Percentiles rank a stretch among this genome's conserved stretches.
These are phyloP conservation scores for Drosophila bocqueti DNA, from an alignment of 1,140 invertebrate species.

Conservation along the genomic window DNA sequence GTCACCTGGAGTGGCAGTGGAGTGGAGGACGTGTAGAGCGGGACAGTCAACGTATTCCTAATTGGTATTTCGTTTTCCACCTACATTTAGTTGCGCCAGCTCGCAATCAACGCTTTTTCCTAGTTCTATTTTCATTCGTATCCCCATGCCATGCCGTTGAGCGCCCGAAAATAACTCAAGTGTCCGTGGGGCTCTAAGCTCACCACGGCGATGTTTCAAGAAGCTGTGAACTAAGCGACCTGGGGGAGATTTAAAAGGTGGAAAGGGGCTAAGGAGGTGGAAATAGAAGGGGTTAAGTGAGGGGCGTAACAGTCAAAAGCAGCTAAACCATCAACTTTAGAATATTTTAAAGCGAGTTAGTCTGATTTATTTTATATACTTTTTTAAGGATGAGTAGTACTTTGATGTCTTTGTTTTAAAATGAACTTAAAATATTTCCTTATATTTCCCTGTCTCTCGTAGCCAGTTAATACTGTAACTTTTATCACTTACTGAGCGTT, in stretches of 20 bases:
- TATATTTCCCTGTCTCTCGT: background rate
- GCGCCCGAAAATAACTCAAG: constrained; percentile 76
- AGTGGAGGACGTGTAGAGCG: background rate
- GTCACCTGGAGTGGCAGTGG: constrained; percentile 17
- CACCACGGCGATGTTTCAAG: constrained; percentile 17
- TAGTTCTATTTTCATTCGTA: constrained; percentile 1
- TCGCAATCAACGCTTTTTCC: constrained; percentile 38
- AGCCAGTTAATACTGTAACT: constrained; percentile 24
- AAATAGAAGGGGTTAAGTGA: background rate
- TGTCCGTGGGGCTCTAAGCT: constrained; percentile 43
- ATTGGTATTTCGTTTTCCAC: constrained; percentile 70
- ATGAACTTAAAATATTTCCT: background rate
- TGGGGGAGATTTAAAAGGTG: background rate
- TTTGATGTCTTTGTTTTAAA: background rate
- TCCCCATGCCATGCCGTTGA: constrained; percentile 19
- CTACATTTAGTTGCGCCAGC: constrained; percentile 62
- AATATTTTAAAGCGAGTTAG: background rate
- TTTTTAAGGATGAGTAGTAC: background rate
- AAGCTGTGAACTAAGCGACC: constrained; percentile 18
- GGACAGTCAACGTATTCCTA: constrained; percentile 67
- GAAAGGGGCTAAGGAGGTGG: background rate
- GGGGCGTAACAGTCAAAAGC: constrained; percentile 21
- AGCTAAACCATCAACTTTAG: background rate
- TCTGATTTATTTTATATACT: background rate
- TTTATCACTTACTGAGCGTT: constrained; percentile 33